These are phyloP conservation scores for Sigmodon hispidus DNA, from an alignment of 2,113 vertebrate genomes.

Conservation along the genomic window DNA sequence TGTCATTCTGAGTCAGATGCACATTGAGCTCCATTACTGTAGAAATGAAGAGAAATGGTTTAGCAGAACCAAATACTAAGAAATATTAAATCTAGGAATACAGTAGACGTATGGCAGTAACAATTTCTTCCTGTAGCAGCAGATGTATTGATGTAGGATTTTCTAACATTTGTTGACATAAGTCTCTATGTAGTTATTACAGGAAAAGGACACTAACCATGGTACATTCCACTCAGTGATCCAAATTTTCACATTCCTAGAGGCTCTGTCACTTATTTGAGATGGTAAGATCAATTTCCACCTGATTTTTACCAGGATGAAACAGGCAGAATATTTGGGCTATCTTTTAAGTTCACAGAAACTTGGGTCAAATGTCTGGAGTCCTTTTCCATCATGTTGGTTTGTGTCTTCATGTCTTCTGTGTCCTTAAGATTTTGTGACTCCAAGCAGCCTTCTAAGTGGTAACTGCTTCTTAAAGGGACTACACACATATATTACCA, in stretches of 20 bases:
- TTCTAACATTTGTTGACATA: background rate
- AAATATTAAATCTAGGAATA: background rate
- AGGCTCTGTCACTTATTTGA: background rate
- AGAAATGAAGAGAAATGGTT: background rate
- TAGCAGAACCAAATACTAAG: background rate
- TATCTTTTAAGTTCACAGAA: background rate
- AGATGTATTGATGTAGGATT: background rate
- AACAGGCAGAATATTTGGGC: background rate
- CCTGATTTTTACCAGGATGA: background rate
- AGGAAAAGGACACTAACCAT: background rate
- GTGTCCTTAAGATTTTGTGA: background rate
- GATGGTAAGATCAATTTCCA: background rate
- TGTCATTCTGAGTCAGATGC: background rate
- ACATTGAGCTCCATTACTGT: background rate
- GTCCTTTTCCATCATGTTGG: background rate
- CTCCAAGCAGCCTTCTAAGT: background rate
- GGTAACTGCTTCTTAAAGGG: background rate
- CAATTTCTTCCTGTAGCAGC: background rate
- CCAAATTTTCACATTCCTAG: background rate
- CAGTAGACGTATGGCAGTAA: background rate
- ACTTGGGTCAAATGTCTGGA: background rate
- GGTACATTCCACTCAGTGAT: background rate
- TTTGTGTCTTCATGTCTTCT: background rate
- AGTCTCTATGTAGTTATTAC: rapidly evolving
- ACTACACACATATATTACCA: background rate